phyloP scores from a whole-genome alignment of 2,113 vertebrate genomes.

The Corythornis vintsioides region DNA sequence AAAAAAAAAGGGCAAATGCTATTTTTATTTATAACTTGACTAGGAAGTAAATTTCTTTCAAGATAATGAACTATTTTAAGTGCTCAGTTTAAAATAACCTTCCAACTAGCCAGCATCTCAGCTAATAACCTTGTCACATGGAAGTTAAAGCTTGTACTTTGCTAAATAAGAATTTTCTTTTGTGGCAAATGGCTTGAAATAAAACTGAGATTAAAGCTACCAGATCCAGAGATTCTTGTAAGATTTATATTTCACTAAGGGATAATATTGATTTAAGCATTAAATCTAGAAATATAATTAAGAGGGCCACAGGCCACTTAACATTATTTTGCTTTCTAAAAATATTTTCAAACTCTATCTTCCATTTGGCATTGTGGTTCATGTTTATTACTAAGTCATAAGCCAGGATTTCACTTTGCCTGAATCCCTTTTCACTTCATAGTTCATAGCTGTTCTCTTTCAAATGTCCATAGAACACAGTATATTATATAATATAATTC shows the following conservation, averaged over 20 bases:
- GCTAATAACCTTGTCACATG: not conserved
- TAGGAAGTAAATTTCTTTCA: slow-evolving; percentile 49
- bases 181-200: slow-evolving; percentile 43
- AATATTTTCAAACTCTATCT: slow-evolving; percentile 66
- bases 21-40: slow-evolving; percentile 40
- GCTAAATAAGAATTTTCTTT: not conserved
- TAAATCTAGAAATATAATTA: slow-evolving; percentile 60
- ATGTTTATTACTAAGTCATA: slow-evolving; percentile 33
- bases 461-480: slow-evolving; percentile 41
- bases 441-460: slow-evolving; percentile 53
- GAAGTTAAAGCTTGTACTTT: slow-evolving; percentile 42
- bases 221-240: slow-evolving; percentile 18
- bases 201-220: slow-evolving; percentile 48
- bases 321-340: slow-evolving; percentile 51
- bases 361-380: slow-evolving; percentile 71
- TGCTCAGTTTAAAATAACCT: slow-evolving; percentile 55
- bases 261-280: slow-evolving; percentile 31
- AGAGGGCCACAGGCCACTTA: slow-evolving; percentile 29
- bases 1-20: slow-evolving; percentile 49
- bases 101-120: slow-evolving; percentile 28
- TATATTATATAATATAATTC: slow-evolving; percentile 65
- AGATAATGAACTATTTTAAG: slow-evolving; percentile 50
- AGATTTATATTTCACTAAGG: slow-evolving; percentile 30
- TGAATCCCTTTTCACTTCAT: slow-evolving; percentile 55
- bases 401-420: slow-evolving; percentile 53